Evolutionary conservation across 2,888 invertebrate genomes (phyloP), one percentile per base, ranked within the genome.

Genomic region (Zaprionus bogoriensis): DNA sequence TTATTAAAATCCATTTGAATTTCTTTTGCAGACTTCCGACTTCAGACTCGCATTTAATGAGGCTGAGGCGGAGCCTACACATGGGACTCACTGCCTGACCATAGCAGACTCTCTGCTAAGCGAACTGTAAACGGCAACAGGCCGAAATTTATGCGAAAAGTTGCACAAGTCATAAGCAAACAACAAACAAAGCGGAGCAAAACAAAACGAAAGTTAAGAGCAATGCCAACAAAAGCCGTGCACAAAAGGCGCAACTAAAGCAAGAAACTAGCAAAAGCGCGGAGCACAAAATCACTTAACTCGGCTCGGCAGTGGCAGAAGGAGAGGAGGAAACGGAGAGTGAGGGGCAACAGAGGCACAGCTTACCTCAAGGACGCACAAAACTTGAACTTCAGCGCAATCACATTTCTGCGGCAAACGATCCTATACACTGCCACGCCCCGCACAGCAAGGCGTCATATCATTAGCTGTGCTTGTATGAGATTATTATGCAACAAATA

Each of bases 401-500:
- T 62, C 54, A 54, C 60, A 69, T 64, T 64, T 39, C 27, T 41
- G 14, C 25, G 20, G 17, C 55, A 12, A 28, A 36, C 12, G 9
- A 12, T n/a, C n/a, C n/a, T n/a, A n/a, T 6, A 27, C 9, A 12
- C 42, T 39, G 39, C 27, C 55, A 57, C 52, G 39, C 44, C 51
- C n/a, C n/a, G n/a, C 41, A 19, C 6, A 47, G 27, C n/a, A 7
- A 20, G 30, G 27, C 39, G 52, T 52, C 45, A 47, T 67, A 71
- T 71, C 71, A 72, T 67, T 72, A 63, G 48, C 39, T 41, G n/a
- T 17, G 57, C 60, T n/a, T n/a, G 57, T 55, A 54, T 32, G 61
- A 45, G 57, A 68, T 64, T 88, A 90, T 90, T 89, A 89, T 90
- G 89, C 86, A 86, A 78, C 81, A 87, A 90, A 89, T 87, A 90